Evolutionary conservation across 2,888 invertebrate species (phyloP).

Genomic region (Apantesis nais): DNA sequence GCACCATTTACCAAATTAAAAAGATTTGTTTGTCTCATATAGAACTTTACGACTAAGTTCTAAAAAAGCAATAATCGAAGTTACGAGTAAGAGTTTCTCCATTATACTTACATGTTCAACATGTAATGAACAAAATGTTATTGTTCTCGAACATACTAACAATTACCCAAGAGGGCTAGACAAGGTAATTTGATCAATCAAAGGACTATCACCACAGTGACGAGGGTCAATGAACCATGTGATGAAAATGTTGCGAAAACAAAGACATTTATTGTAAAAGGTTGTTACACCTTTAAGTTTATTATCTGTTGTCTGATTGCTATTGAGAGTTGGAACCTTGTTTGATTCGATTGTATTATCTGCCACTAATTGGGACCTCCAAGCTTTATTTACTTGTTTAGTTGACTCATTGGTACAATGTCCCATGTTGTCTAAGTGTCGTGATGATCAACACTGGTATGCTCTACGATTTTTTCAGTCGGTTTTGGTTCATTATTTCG

Average conservation of each 20-base stretch:
- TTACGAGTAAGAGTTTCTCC: not conserved
- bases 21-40: not conserved
- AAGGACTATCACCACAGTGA: not conserved
- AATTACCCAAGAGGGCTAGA: not conserved
- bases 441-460: not conserved
- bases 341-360: not conserved
- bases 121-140: not conserved
- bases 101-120: not conserved
- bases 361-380: not conserved
- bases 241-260: not conserved
- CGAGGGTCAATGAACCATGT: not conserved
- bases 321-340: not conserved
- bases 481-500: not conserved
- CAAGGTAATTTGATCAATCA: not conserved
- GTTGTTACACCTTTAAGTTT: slow-evolving; percentile 4
- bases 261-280: not conserved
- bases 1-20: no score
- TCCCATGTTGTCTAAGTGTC: not conserved
- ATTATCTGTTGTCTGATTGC: slow-evolving; percentile 1
- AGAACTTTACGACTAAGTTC: not conserved
- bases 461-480: not conserved
- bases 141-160: not conserved
- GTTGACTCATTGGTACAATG: not conserved
- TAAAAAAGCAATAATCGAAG: not conserved
- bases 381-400: not conserved